A percentile compares a stretch with the other conserved stretches of the same genome.
phyloP scores from a whole-genome alignment of 2,797 vertebrate genomes.

The Erethizon dorsatum region DNA sequence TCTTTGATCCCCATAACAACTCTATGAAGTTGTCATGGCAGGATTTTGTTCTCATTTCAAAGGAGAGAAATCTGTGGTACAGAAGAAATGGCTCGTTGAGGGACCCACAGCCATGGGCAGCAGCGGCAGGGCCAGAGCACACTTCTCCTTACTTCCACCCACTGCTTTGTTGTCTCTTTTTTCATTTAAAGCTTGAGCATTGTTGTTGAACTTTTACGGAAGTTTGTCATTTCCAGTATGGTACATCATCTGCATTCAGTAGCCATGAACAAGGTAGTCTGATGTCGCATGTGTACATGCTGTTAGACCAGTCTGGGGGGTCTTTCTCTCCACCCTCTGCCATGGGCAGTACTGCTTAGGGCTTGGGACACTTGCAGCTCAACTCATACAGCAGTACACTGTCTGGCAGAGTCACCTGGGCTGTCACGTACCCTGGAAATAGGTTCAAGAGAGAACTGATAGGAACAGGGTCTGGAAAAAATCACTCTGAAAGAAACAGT shows the following conservation, averaged over 20 bases:
- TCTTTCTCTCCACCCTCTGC: not conserved
- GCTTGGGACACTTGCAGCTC: not conserved
- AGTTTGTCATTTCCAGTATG: not conserved
- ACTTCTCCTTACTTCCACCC: not conserved
- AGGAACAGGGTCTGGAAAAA: not conserved
- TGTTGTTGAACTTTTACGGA: not conserved
- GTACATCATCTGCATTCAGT: not conserved
- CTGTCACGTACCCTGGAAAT: not conserved
- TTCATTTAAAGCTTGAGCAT: not conserved
- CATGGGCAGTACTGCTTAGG: not conserved
- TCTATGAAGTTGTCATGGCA: not conserved
- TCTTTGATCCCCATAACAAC: not conserved
- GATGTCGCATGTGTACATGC: rapidly evolving
- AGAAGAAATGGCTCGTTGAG: not conserved
- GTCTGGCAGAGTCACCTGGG: not conserved
- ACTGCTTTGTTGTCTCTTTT: not conserved
- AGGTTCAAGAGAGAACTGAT: not conserved
- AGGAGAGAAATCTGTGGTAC: not conserved
- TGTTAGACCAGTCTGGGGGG: not conserved
- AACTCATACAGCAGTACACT: not conserved
- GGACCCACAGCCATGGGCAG: not conserved
- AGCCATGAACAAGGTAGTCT: not conserved
- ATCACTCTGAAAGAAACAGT: not conserved
- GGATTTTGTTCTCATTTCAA: not conserved
- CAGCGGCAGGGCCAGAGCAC: not conserved